Evolutionary conservation across 2,797 vertebrate species (phyloP).

Genomic region (Phataginus tetradactyla): DNA sequence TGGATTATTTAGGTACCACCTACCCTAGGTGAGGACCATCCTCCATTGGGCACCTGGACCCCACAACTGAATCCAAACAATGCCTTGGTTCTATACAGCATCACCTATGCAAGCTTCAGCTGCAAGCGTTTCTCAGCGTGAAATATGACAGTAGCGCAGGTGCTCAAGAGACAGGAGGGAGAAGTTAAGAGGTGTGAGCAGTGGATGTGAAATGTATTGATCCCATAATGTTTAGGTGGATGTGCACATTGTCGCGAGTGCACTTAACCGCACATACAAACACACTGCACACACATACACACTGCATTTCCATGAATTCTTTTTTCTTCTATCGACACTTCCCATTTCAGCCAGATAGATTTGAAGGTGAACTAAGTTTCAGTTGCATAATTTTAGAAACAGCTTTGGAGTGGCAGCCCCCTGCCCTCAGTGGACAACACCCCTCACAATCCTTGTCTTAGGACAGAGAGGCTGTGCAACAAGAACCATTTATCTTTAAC

Average conservation of each 20-base stretch:
- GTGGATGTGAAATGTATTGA: slow-evolving; percentile 70
- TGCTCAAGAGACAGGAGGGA: slow-evolving; percentile 70
- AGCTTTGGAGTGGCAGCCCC: slow-evolving; percentile 12
- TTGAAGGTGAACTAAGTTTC: slow-evolving; percentile 38
- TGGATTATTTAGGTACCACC: background rate
- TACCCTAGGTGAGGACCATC: background rate
- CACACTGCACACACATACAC: background rate
- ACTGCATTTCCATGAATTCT: slow-evolving; percentile 5
- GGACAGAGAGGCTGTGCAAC: slow-evolving; percentile 72
- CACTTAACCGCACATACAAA: background rate
- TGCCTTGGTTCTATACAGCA: slow-evolving; percentile 57
- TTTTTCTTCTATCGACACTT: slow-evolving; percentile 1
- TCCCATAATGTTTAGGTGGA: slow-evolving; percentile 74
- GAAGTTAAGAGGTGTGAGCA: slow-evolving; percentile 76
- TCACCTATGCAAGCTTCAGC: slow-evolving; percentile 62
- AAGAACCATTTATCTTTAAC: slow-evolving; percentile 71
- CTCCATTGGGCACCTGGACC: slow-evolving; percentile 14
- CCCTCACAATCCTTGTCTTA: slow-evolving; percentile 21
- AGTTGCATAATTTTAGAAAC: slow-evolving; percentile 55
- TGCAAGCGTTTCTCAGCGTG: slow-evolving; percentile 65
- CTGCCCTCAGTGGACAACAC: background rate
- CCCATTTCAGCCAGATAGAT: slow-evolving; percentile 5
- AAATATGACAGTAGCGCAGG: slow-evolving; percentile 69
- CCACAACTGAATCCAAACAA: slow-evolving; percentile 67
- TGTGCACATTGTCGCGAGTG: background rate